Percentiles rank a stretch among this genome's conserved stretches.
These are phyloP conservation scores for Orchestia grillus DNA, from an alignment of 1,140 invertebrate species.

Conservation along the genomic window DNA sequence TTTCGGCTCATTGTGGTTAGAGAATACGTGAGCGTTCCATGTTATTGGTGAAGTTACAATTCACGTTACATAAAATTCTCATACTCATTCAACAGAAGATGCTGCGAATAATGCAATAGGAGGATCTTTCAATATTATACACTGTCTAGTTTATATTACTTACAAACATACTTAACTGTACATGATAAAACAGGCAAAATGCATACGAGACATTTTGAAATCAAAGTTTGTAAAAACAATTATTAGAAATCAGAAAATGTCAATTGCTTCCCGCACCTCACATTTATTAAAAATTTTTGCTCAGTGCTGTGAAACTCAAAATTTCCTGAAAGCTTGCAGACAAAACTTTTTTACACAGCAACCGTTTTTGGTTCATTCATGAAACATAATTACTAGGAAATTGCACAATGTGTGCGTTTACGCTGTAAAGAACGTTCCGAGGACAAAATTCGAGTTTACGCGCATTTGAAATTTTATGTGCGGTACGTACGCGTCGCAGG, in stretches of 20 bases:
- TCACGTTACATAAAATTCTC: background rate
- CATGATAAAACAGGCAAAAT: background rate
- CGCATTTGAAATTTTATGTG: background rate
- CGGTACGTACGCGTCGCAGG: background rate
- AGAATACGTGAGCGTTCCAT: background rate
- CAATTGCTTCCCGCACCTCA: no score
- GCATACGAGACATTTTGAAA: background rate
- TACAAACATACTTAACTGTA: background rate
- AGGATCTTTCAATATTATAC: no score
- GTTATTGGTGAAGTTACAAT: background rate
- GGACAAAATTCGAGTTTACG: background rate
- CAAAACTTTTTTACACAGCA: no score
- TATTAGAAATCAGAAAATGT: background rate
- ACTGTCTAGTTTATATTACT: background rate
- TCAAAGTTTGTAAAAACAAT: background rate
- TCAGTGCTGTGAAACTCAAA: no score
- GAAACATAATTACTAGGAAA: no score
- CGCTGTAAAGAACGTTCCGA: background rate
- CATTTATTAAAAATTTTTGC: no score
- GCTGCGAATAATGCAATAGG: no score
- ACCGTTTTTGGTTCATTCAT: no score
- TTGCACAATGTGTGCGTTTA: background rate
- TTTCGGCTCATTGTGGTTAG: no score
- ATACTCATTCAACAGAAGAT: background rate
- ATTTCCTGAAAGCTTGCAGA: no score